These are phyloP conservation scores for Lagocephalus sceleratus DNA, from an alignment of 2,797 vertebrate species.

Conservation along the genomic window DNA sequence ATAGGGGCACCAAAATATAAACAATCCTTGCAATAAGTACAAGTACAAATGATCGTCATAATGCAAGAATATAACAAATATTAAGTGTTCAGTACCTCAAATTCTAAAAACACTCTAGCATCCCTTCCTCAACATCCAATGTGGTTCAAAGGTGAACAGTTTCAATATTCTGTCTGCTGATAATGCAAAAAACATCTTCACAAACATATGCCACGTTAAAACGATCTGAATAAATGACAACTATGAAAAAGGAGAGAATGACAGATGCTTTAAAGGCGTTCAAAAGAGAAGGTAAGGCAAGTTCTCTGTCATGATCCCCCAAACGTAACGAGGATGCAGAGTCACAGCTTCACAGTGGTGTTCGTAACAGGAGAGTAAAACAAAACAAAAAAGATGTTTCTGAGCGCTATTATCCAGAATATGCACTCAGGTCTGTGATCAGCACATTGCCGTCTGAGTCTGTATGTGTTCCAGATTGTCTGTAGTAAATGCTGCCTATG, in stretches of 20 bases:
- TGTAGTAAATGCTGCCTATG: slow-evolving; percentile 77
- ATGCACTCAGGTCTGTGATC: slow-evolving; percentile 84
- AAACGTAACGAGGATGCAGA: slow-evolving; percentile 51
- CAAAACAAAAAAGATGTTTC: neutral
- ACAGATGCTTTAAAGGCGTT: slow-evolving; percentile 20
- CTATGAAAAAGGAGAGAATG: neutral
- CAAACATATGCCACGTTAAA: slow-evolving; percentile 2
- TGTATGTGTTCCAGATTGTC: slow-evolving; percentile 74
- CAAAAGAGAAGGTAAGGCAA: neutral
- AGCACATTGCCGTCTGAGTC: slow-evolving; percentile 86
- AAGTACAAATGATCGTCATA: too few relatives aligned
- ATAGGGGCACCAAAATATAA: slow-evolving; percentile 7
- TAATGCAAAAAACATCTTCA: slow-evolving; percentile 3
- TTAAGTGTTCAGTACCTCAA: slow-evolving; percentile 6
- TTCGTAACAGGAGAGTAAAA: slow-evolving; percentile 2
- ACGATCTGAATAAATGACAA: slow-evolving; percentile 13
- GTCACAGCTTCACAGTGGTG: slow-evolving; percentile 47
- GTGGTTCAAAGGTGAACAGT: too few relatives aligned
- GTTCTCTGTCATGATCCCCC: slow-evolving; percentile 21
- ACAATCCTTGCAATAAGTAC: neutral
- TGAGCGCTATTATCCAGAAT: slow-evolving; percentile 66
- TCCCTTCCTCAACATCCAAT: slow-evolving; percentile 11
- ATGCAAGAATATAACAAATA: slow-evolving; percentile 1
- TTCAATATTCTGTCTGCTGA: slow-evolving; percentile 4
- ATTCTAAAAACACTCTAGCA: slow-evolving; percentile 4